Conservation (phyloP, 2,113 vertebrate genomes). For the Gnathonemus longibarbis region DNA sequence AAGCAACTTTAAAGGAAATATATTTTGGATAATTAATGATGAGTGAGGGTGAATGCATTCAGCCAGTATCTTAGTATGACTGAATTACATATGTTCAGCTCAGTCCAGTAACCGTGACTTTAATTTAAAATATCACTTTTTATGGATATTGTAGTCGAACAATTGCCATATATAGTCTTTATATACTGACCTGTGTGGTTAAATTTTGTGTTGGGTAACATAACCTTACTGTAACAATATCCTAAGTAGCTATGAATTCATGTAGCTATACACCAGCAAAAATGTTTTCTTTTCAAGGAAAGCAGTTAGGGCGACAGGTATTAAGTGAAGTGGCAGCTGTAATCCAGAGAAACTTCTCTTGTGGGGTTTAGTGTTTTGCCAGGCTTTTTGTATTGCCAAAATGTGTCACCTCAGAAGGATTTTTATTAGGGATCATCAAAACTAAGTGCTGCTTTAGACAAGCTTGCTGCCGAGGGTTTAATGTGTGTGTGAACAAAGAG, state of each 20-base stretch:
- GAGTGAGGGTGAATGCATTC: neutral
- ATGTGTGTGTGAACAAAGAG: neutral
- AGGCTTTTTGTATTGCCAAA: neutral
- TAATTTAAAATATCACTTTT: neutral
- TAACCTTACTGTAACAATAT: neutral
- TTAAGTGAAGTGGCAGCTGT: constrained; percentile 22
- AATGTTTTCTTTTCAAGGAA: constrained; percentile 22
- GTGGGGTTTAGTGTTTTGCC: neutral
- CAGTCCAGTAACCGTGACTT: neutral
- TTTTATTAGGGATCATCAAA: neutral
- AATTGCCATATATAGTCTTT: neutral
- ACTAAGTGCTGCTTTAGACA: neutral
- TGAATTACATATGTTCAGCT: neutral
- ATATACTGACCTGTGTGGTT: neutral
- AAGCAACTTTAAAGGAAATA: neutral
- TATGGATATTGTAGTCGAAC: neutral
- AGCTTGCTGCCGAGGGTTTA: neutral
- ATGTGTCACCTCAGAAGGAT: neutral
- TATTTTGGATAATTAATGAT: neutral
- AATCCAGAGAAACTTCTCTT: constrained; percentile 7
- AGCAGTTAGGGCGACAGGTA: constrained; percentile 22
- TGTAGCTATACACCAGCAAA: constrained; percentile 15
- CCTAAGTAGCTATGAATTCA: constrained; percentile 20
- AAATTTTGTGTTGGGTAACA: neutral
- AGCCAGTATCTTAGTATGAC: neutral